Evolutionary conservation across 2,888 invertebrate species (phyloP), one percentile per base, ranked within the genome.

Genomic region (Eulithis testata): DNA sequence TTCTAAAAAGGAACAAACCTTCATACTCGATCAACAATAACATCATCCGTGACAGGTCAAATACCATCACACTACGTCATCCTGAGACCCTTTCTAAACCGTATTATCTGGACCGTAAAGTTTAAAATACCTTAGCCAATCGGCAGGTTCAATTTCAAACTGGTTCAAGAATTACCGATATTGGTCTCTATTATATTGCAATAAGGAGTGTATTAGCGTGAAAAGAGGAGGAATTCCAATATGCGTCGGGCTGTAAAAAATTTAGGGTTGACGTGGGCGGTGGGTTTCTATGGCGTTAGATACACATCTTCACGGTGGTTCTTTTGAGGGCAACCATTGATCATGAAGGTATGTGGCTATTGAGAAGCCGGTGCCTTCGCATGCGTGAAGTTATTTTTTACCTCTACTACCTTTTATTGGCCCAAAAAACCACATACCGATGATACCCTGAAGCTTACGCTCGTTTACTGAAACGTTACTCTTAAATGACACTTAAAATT

Each of bases 211-310:
- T 77, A 83, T 83, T 86, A 75, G 81, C 73, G 68, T 85, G 84
- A 64, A 71, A 66, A 66, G 73, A 66, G 72, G 78, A 79, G 88
- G 90, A 89, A 90, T 88, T 88, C 77, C 83, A 83, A 87, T 83
- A 88, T 73, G 75, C n/a, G 50, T 50, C 12, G 14, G 80, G 82
- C 81, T 83, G 83, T 85, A 88, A 90, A 90, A 91, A 89, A 87
- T 84, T 86, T 82, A 87, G 84, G 83, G 81, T 83, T 83, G 78
- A 83, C 82, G 88, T 88, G 89, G 89, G 90, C 85, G 89, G 86
- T 80, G 82, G 78, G 78, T 77, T 82, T 82, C 78, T 81, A 81
- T 79, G 74, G 75, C 73, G 76, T 78, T 78, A 75, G 78, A 80
- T 81, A 80, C 74, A 77, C 76, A 81, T 82, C 80, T 81, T 79